phyloP scores from a whole-genome alignment of 2,888 invertebrate genomes.

The Biston betularia region DNA sequence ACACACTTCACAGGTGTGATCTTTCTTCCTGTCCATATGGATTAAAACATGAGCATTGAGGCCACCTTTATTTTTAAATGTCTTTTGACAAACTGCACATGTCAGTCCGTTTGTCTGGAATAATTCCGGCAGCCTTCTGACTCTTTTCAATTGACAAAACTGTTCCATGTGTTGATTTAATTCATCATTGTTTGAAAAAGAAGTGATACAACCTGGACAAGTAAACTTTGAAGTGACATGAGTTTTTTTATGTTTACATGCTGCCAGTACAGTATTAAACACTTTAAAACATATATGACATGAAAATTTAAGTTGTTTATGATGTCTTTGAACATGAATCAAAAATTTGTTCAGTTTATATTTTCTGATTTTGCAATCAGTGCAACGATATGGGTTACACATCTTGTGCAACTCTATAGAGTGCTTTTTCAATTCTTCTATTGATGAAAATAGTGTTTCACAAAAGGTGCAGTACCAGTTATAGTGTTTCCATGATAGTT shows the following conservation, averaged over 20 bases:
- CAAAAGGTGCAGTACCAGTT: constrained; percentile 70
- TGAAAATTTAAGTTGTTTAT: constrained; percentile 83
- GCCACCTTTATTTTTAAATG: constrained; percentile 59
- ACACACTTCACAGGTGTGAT: constrained; percentile 71
- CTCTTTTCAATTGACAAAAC: constrained; percentile 56
- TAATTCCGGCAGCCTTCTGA: constrained; percentile 46
- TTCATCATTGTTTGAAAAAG: constrained; percentile 56
- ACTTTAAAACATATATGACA: constrained; percentile 65
- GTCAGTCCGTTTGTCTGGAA: constrained; percentile 53
- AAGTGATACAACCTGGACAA: constrained; percentile 67
- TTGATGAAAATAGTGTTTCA: constrained; percentile 60
- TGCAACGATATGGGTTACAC: constrained; percentile 87
- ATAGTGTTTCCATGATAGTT: constrained; percentile 69
- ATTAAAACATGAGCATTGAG: constrained; percentile 83
- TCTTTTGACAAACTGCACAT: constrained; percentile 67
- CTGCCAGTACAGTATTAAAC: constrained; percentile 53
- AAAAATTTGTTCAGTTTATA: constrained; percentile 62
- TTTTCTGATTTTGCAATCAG: constrained; percentile 82
- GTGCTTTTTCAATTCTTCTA: constrained; percentile 82
- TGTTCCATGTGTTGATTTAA: constrained; percentile 55
- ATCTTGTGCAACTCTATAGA: constrained; percentile 86
- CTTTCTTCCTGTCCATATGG: constrained; percentile 78
- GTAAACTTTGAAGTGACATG: constrained; percentile 54
- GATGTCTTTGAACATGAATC: constrained; percentile 86
- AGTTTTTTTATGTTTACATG: constrained; percentile 50